Conservation (phyloP, 2,888 invertebrate species). For the Drosophila mettleri region DNA sequence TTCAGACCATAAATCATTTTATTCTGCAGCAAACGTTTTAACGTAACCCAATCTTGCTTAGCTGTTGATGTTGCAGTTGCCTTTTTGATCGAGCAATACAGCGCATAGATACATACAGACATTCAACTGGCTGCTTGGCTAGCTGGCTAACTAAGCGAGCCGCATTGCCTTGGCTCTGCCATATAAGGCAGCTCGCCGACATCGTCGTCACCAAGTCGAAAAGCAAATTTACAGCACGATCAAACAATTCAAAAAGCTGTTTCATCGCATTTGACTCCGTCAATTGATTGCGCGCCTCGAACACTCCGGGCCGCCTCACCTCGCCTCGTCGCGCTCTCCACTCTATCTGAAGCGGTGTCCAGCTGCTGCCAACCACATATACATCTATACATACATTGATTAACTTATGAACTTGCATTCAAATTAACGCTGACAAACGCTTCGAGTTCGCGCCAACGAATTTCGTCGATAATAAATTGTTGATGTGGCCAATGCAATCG, state of each 20-base stretch:
- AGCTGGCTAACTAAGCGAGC: constrained; percentile 17
- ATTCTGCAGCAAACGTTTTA: constrained; percentile 66
- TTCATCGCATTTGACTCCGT: constrained; percentile 27
- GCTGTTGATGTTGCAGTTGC: constrained; percentile 33
- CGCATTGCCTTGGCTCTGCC: constrained; percentile 31
- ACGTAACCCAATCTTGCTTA: constrained; percentile 70
- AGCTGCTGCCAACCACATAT: constrained; percentile 35
- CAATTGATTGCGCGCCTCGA: constrained; percentile 46
- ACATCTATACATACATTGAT: constrained; percentile 62
- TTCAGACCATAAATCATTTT: constrained; percentile 83
- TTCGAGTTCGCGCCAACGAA: constrained; percentile 75
- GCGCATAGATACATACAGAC: constrained; percentile 61
- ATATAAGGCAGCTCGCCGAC: constrained; percentile 33
- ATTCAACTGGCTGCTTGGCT: constrained; percentile 17
- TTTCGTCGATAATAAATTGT: constrained; percentile 65
- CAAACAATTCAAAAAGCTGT: constrained; percentile 68
- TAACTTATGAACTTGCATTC: constrained; percentile 79
- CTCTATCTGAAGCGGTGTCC: constrained; percentile 45
- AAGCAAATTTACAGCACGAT: constrained; percentile 75
- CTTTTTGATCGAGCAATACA: constrained; percentile 62
- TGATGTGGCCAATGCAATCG: constrained; percentile 25
- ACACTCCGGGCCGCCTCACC: constrained; percentile 1
- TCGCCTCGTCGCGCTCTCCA: constrained; percentile 1
- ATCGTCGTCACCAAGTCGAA: constrained; percentile 63
- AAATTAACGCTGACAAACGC: constrained; percentile 71